phyloP scores from a whole-genome alignment of 2,797 vertebrate genomes.

The Glossophaga mutica region DNA sequence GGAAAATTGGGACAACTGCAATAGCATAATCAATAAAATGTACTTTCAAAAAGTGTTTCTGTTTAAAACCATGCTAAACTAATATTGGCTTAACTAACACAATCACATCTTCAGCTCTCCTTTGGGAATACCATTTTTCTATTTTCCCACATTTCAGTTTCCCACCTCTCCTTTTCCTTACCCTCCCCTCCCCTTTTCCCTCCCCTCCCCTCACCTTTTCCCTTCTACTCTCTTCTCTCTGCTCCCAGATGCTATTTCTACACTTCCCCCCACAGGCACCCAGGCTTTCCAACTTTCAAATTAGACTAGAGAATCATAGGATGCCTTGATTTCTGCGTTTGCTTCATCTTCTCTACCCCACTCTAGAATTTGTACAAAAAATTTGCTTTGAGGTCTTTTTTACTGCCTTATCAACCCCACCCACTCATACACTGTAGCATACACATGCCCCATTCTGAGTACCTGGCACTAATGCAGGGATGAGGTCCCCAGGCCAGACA shows the following conservation, averaged over 20 bases:
- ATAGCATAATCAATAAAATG: too few species aligned
- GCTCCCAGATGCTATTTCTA: background rate
- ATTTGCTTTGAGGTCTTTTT: background rate
- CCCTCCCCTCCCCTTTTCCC: background rate
- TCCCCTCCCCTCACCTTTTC: background rate
- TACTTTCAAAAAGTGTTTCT: background rate
- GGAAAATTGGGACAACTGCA: too few species aligned
- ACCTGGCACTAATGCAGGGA: background rate
- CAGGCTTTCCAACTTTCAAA: background rate
- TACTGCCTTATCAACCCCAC: background rate
- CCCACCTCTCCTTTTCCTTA: background rate
- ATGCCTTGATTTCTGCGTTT: background rate
- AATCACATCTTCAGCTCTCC: background rate
- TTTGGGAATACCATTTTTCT: background rate
- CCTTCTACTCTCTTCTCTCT: background rate
- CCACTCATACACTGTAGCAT: background rate
- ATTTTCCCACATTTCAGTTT: background rate
- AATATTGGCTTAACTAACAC: background rate
- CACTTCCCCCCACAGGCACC: fast-evolving
- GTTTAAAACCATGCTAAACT: background rate
- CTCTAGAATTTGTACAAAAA: background rate
- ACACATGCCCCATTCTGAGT: background rate
- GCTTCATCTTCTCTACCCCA: background rate
- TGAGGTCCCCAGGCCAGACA: background rate
- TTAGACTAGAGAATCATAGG: background rate